Percentiles rank a stretch among this genome's conserved stretches.
Evolutionary conservation across 2,113 vertebrate genomes (phyloP).

Genomic region (Mesembrinibis cayennensis): DNA sequence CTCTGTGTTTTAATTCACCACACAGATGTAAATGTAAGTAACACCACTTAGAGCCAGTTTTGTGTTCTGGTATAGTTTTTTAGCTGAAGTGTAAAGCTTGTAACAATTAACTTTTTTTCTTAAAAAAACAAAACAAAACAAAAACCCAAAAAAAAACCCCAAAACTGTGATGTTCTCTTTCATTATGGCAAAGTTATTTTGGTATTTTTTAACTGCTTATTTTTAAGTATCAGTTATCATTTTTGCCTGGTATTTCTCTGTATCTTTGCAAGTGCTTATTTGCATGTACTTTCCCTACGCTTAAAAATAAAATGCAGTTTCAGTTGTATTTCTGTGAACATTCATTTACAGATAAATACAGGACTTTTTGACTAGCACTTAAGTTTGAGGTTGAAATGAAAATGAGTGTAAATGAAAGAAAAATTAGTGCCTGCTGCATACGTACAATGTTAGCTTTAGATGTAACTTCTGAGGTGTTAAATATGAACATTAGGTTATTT

Average conservation of each 20-base stretch:
- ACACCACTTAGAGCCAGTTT: not conserved
- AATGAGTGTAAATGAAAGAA: not conserved
- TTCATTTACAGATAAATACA: not conserved
- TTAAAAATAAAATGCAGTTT: not conserved
- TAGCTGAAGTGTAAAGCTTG: not conserved
- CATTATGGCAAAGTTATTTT: not conserved
- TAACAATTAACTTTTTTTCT: not conserved
- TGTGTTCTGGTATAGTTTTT: not conserved
- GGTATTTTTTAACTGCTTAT: not conserved
- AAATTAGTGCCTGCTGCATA: not conserved
- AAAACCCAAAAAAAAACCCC: no score
- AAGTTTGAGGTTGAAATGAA: not conserved
- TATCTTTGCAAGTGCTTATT: not conserved
- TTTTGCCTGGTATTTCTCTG: not conserved
- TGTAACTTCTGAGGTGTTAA: not conserved
- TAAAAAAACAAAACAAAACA: not conserved
- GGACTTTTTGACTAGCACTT: not conserved
- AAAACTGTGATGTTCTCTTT: rapidly evolving
- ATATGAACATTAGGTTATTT: not conserved
- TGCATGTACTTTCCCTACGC: not conserved
- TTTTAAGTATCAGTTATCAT: not conserved
- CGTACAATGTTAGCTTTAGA: not conserved
- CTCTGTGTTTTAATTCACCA: slow-evolving; percentile 97
- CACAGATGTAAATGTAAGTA: slow-evolving; percentile 98
- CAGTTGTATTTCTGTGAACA: not conserved